Evolutionary conservation across 2,888 invertebrate genomes (phyloP).

Genomic region (Pherbina coryleti): DNA sequence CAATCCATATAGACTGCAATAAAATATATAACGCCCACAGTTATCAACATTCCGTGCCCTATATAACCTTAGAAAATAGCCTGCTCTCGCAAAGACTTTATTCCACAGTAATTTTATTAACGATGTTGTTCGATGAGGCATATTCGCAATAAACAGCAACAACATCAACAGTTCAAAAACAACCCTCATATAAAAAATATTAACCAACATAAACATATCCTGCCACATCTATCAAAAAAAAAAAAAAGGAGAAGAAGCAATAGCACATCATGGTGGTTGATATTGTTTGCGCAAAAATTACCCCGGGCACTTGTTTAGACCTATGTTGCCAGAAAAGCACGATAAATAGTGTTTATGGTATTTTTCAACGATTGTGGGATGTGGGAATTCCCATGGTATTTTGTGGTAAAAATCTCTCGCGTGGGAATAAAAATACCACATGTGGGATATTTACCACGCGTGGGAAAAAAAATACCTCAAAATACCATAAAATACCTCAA

Average conservation of each 20-base stretch:
- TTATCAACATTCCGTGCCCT: not conserved
- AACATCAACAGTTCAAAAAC: not conserved
- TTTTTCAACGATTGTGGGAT: no score
- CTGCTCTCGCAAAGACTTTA: not conserved
- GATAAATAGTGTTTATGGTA: no score
- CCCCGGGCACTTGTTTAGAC: constrained; percentile 53
- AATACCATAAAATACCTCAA: no score
- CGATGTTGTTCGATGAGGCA: constrained; percentile 13
- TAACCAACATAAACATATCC: constrained; percentile 1
- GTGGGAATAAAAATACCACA: no score
- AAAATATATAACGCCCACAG: not conserved
- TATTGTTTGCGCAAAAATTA: constrained; percentile 14
- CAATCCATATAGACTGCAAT: no score
- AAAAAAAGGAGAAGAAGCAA: no score
- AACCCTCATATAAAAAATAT: constrained; percentile 17
- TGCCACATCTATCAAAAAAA: not conserved
- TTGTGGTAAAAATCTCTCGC: no score
- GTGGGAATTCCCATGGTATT: no score
- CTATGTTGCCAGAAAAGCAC: no score
- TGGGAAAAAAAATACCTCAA: no score
- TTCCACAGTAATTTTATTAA: not conserved
- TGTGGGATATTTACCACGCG: no score
- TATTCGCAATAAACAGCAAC: not conserved
- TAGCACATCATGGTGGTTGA: not conserved
- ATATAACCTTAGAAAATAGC: not conserved